Evolutionary conservation across 2,888 invertebrate genomes (phyloP).

Genomic region (Caenorhabditis panamensis): DNA sequence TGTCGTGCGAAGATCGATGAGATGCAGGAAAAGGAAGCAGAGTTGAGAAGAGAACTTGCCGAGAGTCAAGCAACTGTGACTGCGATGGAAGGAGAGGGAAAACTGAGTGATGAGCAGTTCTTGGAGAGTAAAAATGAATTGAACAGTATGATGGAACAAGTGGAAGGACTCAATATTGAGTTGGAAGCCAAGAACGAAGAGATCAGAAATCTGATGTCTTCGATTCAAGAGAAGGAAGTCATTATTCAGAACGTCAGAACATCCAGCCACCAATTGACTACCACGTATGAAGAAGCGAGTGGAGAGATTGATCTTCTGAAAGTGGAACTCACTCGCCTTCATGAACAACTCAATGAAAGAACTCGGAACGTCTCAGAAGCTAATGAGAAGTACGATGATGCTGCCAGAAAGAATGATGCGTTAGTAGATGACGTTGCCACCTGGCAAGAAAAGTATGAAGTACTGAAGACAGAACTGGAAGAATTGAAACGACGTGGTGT

Average conservation of each 20-base stretch:
- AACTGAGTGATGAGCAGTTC: slow-evolving; percentile 46
- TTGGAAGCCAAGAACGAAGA: slow-evolving; percentile 48
- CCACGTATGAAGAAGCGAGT: slow-evolving; percentile 51
- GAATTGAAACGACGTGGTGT: slow-evolving; percentile 19
- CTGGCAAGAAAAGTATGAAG: slow-evolving; percentile 42
- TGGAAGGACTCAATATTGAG: slow-evolving; percentile 31
- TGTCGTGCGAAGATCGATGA: slow-evolving; percentile 59
- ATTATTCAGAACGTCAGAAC: slow-evolving; percentile 53
- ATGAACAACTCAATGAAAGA: slow-evolving; percentile 41
- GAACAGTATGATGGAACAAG: slow-evolving; percentile 35
- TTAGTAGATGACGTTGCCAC: slow-evolving; percentile 20
- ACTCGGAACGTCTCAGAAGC: slow-evolving; percentile 28
- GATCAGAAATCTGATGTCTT: slow-evolving; percentile 31
- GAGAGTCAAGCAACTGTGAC: slow-evolving; percentile 40
- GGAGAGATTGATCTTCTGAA: slow-evolving; percentile 49
- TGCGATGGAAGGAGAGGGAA: slow-evolving; percentile 45
- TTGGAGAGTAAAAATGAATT: slow-evolving; percentile 53
- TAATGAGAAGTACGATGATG: slow-evolving; percentile 46
- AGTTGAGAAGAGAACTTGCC: slow-evolving; percentile 57
- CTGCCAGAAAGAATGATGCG: slow-evolving; percentile 39
- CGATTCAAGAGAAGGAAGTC: slow-evolving; percentile 57
- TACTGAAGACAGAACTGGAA: slow-evolving; percentile 30
- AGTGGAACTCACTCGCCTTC: slow-evolving; percentile 33
- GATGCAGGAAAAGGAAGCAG: slow-evolving; percentile 59
- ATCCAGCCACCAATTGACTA: slow-evolving; percentile 30